These are phyloP conservation scores for Agonopterix subpropinquella DNA, from an alignment of 2,888 invertebrate genomes.

Conservation along the genomic window DNA sequence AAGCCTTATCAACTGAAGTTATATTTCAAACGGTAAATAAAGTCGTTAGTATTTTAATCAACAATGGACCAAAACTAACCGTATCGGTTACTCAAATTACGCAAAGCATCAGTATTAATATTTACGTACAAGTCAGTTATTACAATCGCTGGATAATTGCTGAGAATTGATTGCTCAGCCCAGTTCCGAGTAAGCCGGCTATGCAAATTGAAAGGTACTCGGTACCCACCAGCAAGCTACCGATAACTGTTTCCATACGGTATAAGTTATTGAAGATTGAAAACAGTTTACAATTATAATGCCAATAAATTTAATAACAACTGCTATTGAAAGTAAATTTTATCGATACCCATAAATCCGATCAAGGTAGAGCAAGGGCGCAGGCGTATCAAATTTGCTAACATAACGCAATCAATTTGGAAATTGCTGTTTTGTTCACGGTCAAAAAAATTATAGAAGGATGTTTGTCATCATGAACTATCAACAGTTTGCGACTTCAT, in stretches of 20 bases:
- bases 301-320: neutral
- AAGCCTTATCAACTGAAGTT: too few relatives aligned
- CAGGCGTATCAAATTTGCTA: neutral
- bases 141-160: conserved; percentile 20
- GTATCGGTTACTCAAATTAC: conserved; percentile 35
- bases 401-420: neutral
- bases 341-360: neutral
- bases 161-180: conserved; percentile 27
- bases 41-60: neutral
- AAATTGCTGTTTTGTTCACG: neutral
- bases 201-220: conserved; percentile 42
- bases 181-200: conserved; percentile 21
- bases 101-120: conserved; percentile 22
- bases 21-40: too few relatives aligned
- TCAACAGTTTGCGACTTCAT: too few relatives aligned
- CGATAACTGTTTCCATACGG: conserved; percentile 4
- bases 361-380: neutral
- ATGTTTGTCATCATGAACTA: too few relatives aligned
- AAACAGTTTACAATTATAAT: conserved; percentile 1
- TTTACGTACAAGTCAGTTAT: conserved; percentile 22
- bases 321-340: neutral
- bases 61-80: conserved; percentile 28
- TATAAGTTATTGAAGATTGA: neutral
- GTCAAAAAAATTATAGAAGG: neutral
- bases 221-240: neutral